Evolutionary conservation across 2,888 invertebrate species (phyloP), one percentile per base, ranked within the genome.

Genomic region (Drosophila paracracens): DNA sequence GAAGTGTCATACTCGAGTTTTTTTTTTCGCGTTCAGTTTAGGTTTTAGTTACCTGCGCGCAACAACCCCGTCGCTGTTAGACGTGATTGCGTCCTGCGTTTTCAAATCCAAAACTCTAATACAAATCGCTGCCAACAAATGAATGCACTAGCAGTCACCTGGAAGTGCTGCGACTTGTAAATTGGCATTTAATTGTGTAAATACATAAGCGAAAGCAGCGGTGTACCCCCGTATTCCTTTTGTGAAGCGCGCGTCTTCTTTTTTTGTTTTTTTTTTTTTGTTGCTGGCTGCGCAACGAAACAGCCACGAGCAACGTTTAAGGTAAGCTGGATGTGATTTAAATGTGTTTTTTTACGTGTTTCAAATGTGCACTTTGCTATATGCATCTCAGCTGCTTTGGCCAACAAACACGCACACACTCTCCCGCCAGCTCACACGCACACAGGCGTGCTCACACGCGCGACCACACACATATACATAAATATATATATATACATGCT

Each of bases 11-110:
- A 84, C 83, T 80, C 78, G 76, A 88, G 88, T 87, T 85, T 85
- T 82, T 86, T 87, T 87, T 89, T 84, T 85, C 90, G 81, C 89
- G 81, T 85, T 89, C 88, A 84, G 89, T 89, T 89, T 89, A 74
- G 82, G 73, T 82, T 89, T 89, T 75, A 80, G 83, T 78, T 88
- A 88, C 83, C 87, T 90, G 87, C 80, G 87, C 90, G 88, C 81
- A 87, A 83, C 87, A 88, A 82, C 89, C 87, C 90, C 73, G 81
- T 77, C 75, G 73, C 61, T 64, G 56, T 71, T 59, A 58, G 65
- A 38, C 52, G 78, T 52, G 77, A 70, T 77, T 53, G 70, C 75
- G 70, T 67, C 59, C 66, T 74, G 79, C 62, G 64, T 65, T 74
- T 70, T 53, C 10, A 51, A 76, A 65, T 56, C 21, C 33, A 48